phyloP scores from a whole-genome alignment of 2,797 vertebrate species.

The Bryconaethiops microstoma region DNA sequence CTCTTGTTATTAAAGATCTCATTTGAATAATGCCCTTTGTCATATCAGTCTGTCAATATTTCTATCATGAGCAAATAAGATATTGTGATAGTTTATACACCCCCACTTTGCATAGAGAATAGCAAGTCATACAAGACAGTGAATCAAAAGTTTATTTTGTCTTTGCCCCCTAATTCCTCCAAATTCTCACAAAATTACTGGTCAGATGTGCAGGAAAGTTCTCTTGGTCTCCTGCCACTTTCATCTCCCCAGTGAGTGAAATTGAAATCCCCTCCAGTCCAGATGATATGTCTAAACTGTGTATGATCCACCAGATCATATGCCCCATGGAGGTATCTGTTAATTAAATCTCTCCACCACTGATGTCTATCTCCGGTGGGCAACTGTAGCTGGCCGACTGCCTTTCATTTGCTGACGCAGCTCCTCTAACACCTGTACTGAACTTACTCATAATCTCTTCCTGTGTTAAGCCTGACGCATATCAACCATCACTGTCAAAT shows the following conservation, averaged over 20 bases:
- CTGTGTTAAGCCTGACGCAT: background rate
- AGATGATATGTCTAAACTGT: conserved; percentile 15
- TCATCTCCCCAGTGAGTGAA: conserved; percentile 9
- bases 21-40: too few relatives aligned
- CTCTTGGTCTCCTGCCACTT: background rate
- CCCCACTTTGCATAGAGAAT: conserved; percentile 8
- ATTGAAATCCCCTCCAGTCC: conserved; percentile 16
- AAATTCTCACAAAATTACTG: background rate
- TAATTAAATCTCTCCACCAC: conserved; percentile 81
- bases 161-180: background rate
- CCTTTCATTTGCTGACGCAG: conserved; percentile 52
- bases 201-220: conserved; percentile 9
- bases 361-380: conserved; percentile 76
- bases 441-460: conserved; percentile 24
- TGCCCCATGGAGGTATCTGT: conserved; percentile 74
- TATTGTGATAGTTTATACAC: conserved; percentile 65
- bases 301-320: conserved; percentile 31
- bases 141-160: background rate
- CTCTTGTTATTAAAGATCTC: too few relatives aligned
- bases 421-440: background rate
- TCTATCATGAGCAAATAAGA: background rate
- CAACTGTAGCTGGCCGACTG: conserved; percentile 71
- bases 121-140: background rate
- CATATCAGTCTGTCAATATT: conserved; percentile 37
- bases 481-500: conserved; percentile 1